Evolutionary conservation across 2,797 vertebrate species (phyloP), one percentile per base, ranked within the genome.

Genomic region (Simalia tracyae): DNA sequence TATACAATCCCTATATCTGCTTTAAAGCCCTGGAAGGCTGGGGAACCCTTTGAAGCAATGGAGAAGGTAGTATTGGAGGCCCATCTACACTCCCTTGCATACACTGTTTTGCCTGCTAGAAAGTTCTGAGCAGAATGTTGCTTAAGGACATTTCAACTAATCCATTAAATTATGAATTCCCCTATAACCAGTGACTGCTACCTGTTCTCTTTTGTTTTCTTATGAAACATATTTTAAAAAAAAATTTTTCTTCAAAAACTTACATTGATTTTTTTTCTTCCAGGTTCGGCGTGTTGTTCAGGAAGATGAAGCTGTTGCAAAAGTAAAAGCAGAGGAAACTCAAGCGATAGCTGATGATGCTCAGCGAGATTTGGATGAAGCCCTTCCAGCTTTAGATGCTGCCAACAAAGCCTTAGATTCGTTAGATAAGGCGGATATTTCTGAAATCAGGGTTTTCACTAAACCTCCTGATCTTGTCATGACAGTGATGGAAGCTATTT

Each of bases 401-500:
- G 98, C 98, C 92, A 98, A 98, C 92, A 98, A 97, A 94, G 98
- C 98, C 1, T 97, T 99, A 87, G 98, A 97, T 81, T 97, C 98
- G 31, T 97, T 99, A 86, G 97, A 99, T 95, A 99, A 98, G 95
- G 98, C 98, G 10, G 98, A 98, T 94, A 99, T 99, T 94, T 98
- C 98, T 54, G 98, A 98, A 97, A 98, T 99, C 90, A 97, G 98
- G 93, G 98, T 98, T 92, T 98, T 99, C 95, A 98, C 98, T 89
- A 99, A 98, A 91, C 98, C 98, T 3, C 98, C 98, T 12, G 98
- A 98, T 94, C 56, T 98, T 50, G 98, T 98, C 95, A 98, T 98
- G 98, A 98, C 97, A 0, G 98, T 98, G 56, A 98, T 98, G 98
- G 98, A 99, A 97, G 97, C 98, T 0, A 97, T 98, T 89, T 98